These are phyloP conservation scores for Paralichthys olivaceus DNA, from an alignment of 2,113 vertebrate genomes.

Conservation along the genomic window DNA sequence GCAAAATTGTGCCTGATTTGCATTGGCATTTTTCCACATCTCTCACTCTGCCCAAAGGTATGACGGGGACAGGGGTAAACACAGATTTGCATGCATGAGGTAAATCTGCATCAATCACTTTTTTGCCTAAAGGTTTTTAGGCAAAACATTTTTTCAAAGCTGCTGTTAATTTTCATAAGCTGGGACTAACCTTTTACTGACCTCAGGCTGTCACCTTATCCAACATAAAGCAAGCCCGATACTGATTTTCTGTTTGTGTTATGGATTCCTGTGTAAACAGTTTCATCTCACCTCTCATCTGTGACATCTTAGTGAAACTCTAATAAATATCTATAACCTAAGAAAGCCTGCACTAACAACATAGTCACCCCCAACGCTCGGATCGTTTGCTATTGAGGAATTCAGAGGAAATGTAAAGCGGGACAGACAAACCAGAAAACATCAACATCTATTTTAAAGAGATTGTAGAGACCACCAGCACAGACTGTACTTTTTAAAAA, in stretches of 20 bases:
- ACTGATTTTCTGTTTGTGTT: constrained; percentile 17
- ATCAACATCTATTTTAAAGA: no score
- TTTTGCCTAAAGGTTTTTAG: constrained; percentile 4
- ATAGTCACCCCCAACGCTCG: not conserved
- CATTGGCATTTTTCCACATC: constrained; percentile 19
- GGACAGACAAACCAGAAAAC: no score
- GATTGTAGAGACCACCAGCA: no score
- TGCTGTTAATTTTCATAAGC: constrained; percentile 11
- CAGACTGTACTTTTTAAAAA: no score
- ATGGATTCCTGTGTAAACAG: constrained; percentile 1
- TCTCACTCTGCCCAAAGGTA: constrained; percentile 87
- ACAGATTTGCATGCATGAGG: constrained; percentile 88
- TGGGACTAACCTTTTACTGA: constrained; percentile 58
- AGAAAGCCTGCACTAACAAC: constrained; percentile 1
- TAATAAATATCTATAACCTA: not conserved
- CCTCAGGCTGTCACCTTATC: constrained; percentile 31
- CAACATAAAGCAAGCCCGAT: not conserved
- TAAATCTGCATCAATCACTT: constrained; percentile 79
- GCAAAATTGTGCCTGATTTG: not conserved
- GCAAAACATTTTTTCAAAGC: constrained; percentile 9
- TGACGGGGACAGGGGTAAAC: constrained; percentile 90
- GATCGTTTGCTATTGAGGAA: not conserved
- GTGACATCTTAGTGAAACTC: not conserved
- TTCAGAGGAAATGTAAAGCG: no score
- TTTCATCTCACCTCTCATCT: constrained; percentile 11